phyloP scores from a whole-genome alignment of 2,797 vertebrate species.

The Morus bassanus region DNA sequence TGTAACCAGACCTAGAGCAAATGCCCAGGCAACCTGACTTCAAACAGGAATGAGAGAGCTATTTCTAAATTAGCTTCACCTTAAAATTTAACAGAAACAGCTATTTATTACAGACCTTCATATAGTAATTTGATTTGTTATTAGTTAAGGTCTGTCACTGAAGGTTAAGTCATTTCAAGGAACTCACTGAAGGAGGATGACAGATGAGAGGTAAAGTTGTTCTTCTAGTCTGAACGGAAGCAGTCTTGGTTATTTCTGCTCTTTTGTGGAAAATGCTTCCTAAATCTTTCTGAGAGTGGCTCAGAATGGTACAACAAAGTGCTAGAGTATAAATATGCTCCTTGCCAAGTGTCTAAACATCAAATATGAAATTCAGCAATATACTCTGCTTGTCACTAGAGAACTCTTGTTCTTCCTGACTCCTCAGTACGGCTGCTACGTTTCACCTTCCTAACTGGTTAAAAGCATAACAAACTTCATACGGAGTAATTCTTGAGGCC shows the following conservation, averaged over 20 bases:
- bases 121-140: background rate
- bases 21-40: background rate
- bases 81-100: background rate
- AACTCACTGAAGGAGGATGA: background rate
- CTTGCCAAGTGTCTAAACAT: background rate
- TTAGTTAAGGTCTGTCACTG: background rate
- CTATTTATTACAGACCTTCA: background rate
- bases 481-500: background rate
- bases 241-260: background rate
- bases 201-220: background rate
- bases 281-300: background rate
- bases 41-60: background rate
- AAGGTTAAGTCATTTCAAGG: background rate
- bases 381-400: background rate
- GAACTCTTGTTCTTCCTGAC: background rate
- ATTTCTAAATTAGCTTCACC: background rate
- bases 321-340: background rate
- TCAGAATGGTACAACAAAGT: background rate
- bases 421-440: background rate
- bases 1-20: background rate
- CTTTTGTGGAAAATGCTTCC: background rate
- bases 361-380: background rate
- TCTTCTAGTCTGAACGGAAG: background rate
- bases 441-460: background rate
- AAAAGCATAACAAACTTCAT: background rate